A percentile compares a stretch with the other conserved stretches of the same genome.
Conservation (phyloP, 2,888 invertebrate species). For the Beris chalybata region DNA sequence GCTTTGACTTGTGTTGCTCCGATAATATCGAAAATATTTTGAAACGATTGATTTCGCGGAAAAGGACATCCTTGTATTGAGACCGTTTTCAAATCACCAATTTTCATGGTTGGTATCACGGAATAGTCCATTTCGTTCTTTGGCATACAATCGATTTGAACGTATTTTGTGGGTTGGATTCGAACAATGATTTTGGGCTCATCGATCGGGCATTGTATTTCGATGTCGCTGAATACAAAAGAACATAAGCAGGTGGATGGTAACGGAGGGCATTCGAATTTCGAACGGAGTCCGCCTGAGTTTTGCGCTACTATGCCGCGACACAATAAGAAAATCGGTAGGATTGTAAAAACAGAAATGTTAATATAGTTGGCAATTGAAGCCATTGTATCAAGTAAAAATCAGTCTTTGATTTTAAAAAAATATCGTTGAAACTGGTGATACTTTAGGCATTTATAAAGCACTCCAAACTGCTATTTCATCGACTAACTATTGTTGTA, state of each 20-base stretch:
- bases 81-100: slow-evolving; percentile 48
- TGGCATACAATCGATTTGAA: slow-evolving; percentile 52
- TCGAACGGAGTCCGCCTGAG: background rate
- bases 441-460: too few relatives aligned
- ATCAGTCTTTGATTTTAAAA: too few relatives aligned
- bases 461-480: too few relatives aligned
- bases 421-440: too few relatives aligned
- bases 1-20: slow-evolving; percentile 52
- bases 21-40: slow-evolving; percentile 50
- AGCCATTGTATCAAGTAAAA: too few relatives aligned
- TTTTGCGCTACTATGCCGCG: background rate
- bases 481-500: too few relatives aligned
- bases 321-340: slow-evolving; percentile 1
- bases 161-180: slow-evolving; percentile 47
- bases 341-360: background rate
- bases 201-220: slow-evolving; percentile 50
- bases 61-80: slow-evolving; percentile 53
- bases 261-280: slow-evolving; percentile 18
- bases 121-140: slow-evolving; percentile 49
- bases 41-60: slow-evolving; percentile 56
- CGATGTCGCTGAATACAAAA: slow-evolving; percentile 48
- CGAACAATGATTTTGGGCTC: slow-evolving; percentile 50
- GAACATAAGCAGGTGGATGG: slow-evolving; percentile 49
- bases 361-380: too few relatives aligned
- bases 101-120: slow-evolving; percentile 49